These are phyloP conservation scores for Hormiphora californensis DNA, from an alignment of 37 sponge, comb jelly and placozoan genomes.

Conservation along the genomic window DNA sequence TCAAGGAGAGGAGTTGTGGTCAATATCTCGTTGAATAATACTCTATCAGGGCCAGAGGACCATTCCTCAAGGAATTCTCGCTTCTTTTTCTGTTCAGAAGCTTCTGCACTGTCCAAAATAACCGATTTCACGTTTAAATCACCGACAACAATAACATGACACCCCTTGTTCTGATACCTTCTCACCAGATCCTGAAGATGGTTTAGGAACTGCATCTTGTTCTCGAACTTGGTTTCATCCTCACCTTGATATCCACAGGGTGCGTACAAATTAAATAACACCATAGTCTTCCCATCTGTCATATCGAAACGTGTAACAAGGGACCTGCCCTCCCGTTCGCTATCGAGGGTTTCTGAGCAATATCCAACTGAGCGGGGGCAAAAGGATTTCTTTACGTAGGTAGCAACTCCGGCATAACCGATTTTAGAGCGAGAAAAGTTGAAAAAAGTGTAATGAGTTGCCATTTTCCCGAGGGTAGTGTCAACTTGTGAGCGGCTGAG, in stretches of 20 bases:
- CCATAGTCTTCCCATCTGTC: not conserved
- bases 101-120: conserved; percentile 43
- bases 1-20: conserved; percentile 62
- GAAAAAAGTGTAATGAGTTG: conserved; percentile 14
- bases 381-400: not conserved
- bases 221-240: not conserved
- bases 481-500: too few species aligned
- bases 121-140: conserved; percentile 33
- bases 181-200: too few species aligned
- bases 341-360: not conserved
- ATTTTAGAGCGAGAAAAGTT: not conserved
- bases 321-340: not conserved
- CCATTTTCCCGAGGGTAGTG: too few species aligned
- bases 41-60: not conserved
- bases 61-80: not conserved
- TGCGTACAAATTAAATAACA: not conserved
- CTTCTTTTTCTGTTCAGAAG: conserved; percentile 7
- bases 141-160: not conserved
- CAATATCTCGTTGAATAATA: not conserved
- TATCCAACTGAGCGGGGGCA: not conserved
- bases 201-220: too few species aligned
- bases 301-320: not conserved
- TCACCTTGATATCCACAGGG: conserved; percentile 38
- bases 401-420: conserved; percentile 44
- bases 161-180: too few species aligned